Evolutionary conservation across 1,140 invertebrate species (phyloP).

Genomic region (Cecropterus lyciades): DNA sequence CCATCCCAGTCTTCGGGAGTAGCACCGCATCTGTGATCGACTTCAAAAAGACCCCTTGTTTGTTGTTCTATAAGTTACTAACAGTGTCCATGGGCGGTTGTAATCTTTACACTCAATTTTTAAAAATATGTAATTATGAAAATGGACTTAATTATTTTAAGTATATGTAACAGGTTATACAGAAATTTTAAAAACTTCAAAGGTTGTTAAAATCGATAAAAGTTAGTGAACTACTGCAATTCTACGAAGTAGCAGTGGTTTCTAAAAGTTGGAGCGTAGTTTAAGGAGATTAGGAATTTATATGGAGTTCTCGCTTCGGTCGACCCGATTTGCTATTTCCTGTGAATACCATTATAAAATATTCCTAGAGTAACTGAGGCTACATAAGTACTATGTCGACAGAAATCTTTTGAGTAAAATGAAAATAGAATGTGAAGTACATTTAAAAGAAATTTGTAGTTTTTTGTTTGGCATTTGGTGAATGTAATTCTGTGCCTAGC

Average conservation of each 20-base stretch:
- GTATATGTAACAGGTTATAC: too few relatives aligned
- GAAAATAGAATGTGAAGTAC: background rate
- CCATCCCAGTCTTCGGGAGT: too few relatives aligned
- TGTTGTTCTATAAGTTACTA: too few relatives aligned
- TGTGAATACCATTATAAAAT: slow-evolving; percentile 13
- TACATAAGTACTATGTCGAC: background rate
- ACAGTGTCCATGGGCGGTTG: too few relatives aligned
- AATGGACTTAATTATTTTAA: too few relatives aligned
- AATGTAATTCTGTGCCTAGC: too few relatives aligned
- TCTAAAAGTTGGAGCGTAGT: slow-evolving; percentile 38
- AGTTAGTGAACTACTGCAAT: slow-evolving; percentile 35
- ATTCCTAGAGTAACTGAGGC: slow-evolving; percentile 15
- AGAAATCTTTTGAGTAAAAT: background rate
- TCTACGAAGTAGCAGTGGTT: slow-evolving; percentile 37
- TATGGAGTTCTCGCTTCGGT: slow-evolving; percentile 19
- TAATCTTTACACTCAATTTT: too few relatives aligned
- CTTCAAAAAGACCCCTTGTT: too few relatives aligned
- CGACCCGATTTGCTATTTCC: slow-evolving; percentile 15
- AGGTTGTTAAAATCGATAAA: slow-evolving; percentile 17
- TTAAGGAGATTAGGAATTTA: slow-evolving; percentile 34
- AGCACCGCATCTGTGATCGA: too few relatives aligned
- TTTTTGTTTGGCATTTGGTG: too few relatives aligned
- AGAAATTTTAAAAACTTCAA: background rate
- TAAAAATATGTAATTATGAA: too few relatives aligned
- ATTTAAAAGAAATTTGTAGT: too few relatives aligned